phyloP scores from a whole-genome alignment of 1,140 invertebrate species.

The Drosophila saltans region DNA sequence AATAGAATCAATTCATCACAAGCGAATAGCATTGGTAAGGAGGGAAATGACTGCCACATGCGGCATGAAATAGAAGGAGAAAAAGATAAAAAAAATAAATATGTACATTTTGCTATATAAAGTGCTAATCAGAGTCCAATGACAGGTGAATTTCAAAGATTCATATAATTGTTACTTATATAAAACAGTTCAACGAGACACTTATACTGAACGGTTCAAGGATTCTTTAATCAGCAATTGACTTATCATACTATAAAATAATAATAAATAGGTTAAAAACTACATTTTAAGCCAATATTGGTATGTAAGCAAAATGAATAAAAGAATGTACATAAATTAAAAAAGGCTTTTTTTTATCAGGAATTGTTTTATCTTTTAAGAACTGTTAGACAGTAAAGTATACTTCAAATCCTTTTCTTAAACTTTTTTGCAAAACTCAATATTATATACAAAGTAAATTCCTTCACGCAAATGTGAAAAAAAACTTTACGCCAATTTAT shows the following conservation, averaged over 20 bases:
- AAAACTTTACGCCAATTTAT: slow-evolving; percentile 45
- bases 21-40: not conserved
- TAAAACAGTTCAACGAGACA: too few species aligned
- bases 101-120: too few species aligned
- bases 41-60: not conserved
- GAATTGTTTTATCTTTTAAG: not conserved
- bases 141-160: too few species aligned
- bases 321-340: not conserved
- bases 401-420: too few species aligned
- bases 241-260: too few species aligned
- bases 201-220: too few species aligned
- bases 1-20: not conserved
- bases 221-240: too few species aligned
- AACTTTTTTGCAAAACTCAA: not conserved
- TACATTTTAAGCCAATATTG: too few species aligned
- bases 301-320: too few species aligned
- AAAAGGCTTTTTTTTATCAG: not conserved
- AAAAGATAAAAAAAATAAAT: not conserved
- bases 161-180: too few species aligned
- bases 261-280: too few species aligned
- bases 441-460: slow-evolving; percentile 16
- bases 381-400: not conserved
- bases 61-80: not conserved
- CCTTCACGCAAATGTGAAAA: slow-evolving; percentile 7
- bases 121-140: too few species aligned